Evolutionary conservation across 2,797 vertebrate species (phyloP), one percentile per base, ranked within the genome.

Genomic region (Poecile montanus): DNA sequence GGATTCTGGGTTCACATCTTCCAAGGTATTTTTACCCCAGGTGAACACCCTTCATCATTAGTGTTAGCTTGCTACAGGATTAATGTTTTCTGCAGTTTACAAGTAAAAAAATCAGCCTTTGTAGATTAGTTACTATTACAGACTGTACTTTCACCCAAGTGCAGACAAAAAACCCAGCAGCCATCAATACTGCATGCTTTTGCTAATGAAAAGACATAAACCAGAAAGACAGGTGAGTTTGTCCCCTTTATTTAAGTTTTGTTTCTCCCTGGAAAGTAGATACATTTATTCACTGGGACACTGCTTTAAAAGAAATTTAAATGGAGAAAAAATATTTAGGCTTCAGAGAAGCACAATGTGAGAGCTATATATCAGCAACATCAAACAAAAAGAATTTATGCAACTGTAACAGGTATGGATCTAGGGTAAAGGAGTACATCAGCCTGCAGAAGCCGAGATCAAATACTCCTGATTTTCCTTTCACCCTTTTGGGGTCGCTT

Each of bases 401-500:
- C 70, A 91, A 84, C 56, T 85, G 95, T 93, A 97, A 96, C 91
- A 98, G 95, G 96, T 97, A 97, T 22, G 80, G 93, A 97, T 97
- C 97, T 95, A 77, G 98, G 86, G 92, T 76, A 96, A 91, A 95
- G 92, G 93, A 94, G 86, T 94, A 96, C 86, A 97, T 91, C 91
- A 88, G 85, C 42, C 90, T 63, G 48, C 57, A 63, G 92, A 97
- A 96, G 89, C 89, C 6, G 3, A 97, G 96, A 98, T 98, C 98
- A 98, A 98, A 98, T 97, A 96, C 66, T 95, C 86, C 77, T 0
- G 9, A 94, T 96, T 98, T 97, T 96, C 91, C 91, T 96, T 97
- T 95, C 78, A 93, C 97, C 96, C 97, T 97, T 97, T 97, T 96
- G 96, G 98, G 98, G 97, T 97, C 53, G 1, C 97, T 97, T 91